Base-by-base conservation (phyloP, 2,113 vertebrate genomes). In the Uropsilus gracilis region DNA sequence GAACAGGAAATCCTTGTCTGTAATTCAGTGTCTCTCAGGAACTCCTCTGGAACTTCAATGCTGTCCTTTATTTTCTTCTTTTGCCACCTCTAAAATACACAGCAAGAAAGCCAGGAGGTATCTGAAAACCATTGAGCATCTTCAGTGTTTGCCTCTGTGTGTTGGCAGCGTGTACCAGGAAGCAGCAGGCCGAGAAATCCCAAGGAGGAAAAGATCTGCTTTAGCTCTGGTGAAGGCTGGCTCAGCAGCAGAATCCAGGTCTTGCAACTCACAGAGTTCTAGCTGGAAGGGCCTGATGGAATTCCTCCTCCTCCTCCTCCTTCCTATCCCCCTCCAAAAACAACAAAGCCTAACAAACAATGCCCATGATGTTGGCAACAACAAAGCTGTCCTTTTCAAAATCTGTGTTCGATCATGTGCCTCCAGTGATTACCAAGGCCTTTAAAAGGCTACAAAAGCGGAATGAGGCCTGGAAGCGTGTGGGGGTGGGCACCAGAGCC, bases 271-370 rank as follows among this genome's bases (percentile, higher is more conserved):
- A 26, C 61, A 63, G 87, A 89, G 57, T 63, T 86, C 73, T 94
- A 77, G 90, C 90, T 96, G 85, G 76, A 96, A 96, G 68, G 50
- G 14, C 82, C 50, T 63, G 48, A 71, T 78, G 73, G 28, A 84
- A 84, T 96, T 80, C 59, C 73, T 94, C 92, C 71, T 89, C 59
- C 73, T 94, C 92, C 71, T 89, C 69, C 91, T 80, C 6, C 63
- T 90, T 89, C 55, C 78, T 92, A 50, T 12, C 75, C 2, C 13
- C 20, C 4, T 96, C 95, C 97, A 61, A 83, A 92, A 89, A 20
- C 91, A 96, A 91, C 78, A 94, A 90, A 95, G 46, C 53, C 68
- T 57, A 28, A 89, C 82, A 86, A 95, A 95, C 78, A 93, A 75
- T 83, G 89, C 83, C 78, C 68, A 42, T 72, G 76, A 92, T 86